Evolutionary conservation across 2,113 vertebrate genomes (phyloP).

Genomic region (Boulengerochromis microlepis): DNA sequence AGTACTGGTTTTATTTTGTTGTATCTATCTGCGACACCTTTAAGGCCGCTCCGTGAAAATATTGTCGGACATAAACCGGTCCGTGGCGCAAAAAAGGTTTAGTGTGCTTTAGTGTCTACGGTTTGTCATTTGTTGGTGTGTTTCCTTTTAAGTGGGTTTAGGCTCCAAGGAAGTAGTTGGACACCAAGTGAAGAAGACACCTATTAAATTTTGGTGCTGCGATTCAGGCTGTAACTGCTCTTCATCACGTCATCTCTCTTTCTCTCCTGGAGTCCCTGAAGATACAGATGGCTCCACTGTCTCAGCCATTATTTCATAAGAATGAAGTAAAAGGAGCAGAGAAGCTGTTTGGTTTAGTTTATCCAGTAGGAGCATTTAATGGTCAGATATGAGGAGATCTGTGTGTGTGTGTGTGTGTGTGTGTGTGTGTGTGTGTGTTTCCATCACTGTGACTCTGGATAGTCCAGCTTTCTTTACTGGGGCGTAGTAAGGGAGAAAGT

Average conservation of each 20-base stretch:
- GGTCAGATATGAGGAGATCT: neutral
- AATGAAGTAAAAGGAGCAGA: neutral
- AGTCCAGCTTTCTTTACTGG: neutral
- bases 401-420: neutral
- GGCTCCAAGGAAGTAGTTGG: neutral
- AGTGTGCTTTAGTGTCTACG: neutral
- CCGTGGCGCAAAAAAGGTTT: neutral
- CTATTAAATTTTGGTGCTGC: neutral
- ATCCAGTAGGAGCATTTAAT: conserved; percentile 20
- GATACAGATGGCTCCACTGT: neutral
- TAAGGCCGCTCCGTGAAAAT: rapidly evolving
- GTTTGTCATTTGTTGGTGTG: neutral
- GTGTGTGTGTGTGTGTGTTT: neutral
- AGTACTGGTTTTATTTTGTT: neutral
- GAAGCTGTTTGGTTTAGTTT: neutral
- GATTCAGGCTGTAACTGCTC: neutral
- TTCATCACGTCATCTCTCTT: neutral
- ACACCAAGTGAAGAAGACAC: neutral
- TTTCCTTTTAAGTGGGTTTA: neutral
- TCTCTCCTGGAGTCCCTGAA: neutral
- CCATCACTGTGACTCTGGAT: neutral
- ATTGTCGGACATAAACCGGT: neutral
- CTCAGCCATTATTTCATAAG: neutral
- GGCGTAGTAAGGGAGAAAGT: neutral
- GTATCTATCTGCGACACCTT: rapidly evolving